Evolutionary conservation across 37 sponge, comb jelly and placozoan species (phyloP), one percentile per base, ranked within the genome.

Genomic region (Geodia barretti): DNA sequence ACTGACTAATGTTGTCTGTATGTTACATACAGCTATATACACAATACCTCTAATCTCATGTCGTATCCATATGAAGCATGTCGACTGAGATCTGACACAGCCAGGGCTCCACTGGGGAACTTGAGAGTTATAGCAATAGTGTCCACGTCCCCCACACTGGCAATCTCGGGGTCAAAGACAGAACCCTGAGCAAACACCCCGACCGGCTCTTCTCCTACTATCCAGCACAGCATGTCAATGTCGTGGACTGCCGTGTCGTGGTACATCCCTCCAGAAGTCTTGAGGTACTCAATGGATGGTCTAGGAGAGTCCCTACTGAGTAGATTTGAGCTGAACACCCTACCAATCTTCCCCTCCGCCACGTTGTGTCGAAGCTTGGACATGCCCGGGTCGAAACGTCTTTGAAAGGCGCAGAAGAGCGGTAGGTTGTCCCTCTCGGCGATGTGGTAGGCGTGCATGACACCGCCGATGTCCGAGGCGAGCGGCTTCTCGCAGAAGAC

Each of bases 401-500:
- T 79, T 30, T 95, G 88, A 73, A 95, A 95, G 29, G 91, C 95
- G 82, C 95, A 91, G 59, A 77, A 88, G 28, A 95, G 87, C 19
- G 92, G 89, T 1, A 21, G 25, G 1, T 64, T 68, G 25, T 36
- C 72, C 39, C 43, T 59, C 72, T 81, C 81, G 11, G 95, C 81
- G 23, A 61, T n/a, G 38, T 84, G 67, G 69, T 91, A 95, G 83
- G 86, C 86, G 17, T 29, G 42, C 14, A 7, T 64, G 23, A 82
- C 76, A 36, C 41, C 77, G 1, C 41, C 78, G 0, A 79, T 37
- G 62, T 74, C 61, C 7, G 37, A 76, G 26, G 91, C 91, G 0
- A 95, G 71, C 11, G 95, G 95, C 60, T 95, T 95, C 69, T 95
- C 95, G 66, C 95, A 90, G 63, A 95, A 95, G 1, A 95, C 95